Evolutionary conservation across 2,113 vertebrate species (phyloP).

Genomic region (Amazona guildingii): DNA sequence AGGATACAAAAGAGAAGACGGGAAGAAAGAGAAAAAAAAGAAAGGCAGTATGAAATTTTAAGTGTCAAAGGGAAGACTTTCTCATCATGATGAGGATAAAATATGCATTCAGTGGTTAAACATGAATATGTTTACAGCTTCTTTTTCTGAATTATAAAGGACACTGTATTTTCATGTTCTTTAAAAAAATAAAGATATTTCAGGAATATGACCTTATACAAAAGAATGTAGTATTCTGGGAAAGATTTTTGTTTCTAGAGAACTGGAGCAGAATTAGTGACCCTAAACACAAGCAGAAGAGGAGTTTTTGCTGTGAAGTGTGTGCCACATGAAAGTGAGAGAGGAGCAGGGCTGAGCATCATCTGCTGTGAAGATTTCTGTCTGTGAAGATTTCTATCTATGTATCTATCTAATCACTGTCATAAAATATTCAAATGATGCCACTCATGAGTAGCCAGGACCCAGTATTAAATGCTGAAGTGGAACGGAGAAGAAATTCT

Average conservation of each 20-base stretch:
- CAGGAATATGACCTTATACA: background rate
- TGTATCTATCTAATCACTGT: background rate
- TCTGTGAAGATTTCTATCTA: background rate
- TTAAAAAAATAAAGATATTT: background rate
- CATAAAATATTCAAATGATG: background rate
- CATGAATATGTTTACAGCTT: background rate
- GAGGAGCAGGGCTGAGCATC: background rate
- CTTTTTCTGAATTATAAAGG: background rate
- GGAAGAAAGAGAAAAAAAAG: no score
- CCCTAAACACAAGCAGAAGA: background rate
- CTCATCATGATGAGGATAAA: background rate
- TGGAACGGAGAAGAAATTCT: background rate
- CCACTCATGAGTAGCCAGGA: background rate
- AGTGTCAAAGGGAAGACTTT: background rate
- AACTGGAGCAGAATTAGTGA: background rate
- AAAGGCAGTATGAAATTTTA: no score
- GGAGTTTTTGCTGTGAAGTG: background rate
- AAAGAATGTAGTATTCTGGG: background rate
- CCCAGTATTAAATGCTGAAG: background rate
- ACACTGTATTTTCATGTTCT: background rate
- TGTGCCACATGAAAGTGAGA: background rate
- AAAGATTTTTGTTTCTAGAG: background rate
- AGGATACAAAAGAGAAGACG: no score
- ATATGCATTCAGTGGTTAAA: background rate
- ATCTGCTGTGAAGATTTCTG: background rate